Evolutionary conservation across 2,113 vertebrate genomes (phyloP).

Genomic region (Perccottus glenii): DNA sequence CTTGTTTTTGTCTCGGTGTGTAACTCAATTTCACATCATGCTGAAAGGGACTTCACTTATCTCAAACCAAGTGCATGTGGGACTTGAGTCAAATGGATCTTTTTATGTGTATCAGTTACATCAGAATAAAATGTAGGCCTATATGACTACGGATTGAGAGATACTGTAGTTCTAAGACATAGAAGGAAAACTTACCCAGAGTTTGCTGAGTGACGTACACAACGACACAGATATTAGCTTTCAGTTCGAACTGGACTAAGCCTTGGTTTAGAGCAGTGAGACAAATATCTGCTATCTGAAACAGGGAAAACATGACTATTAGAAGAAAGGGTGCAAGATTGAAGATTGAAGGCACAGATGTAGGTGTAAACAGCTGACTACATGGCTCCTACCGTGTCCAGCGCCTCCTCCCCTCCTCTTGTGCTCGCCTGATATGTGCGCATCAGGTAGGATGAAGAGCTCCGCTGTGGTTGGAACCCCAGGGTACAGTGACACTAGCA

Average conservation of each 20-base stretch:
- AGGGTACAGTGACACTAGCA: slow-evolving; percentile 90
- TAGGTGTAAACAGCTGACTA: neutral
- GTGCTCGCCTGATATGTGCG: slow-evolving; percentile 67
- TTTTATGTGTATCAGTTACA: neutral
- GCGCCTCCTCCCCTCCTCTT: slow-evolving; percentile 83
- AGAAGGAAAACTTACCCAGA: slow-evolving; percentile 83
- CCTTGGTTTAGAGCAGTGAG: slow-evolving; percentile 92
- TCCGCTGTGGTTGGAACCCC: slow-evolving; percentile 92
- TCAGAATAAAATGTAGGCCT: neutral
- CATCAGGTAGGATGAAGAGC: slow-evolving; percentile 89
- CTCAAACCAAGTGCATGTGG: neutral
- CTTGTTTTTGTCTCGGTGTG: neutral
- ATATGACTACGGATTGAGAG: too few species aligned
- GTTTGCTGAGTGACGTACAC: slow-evolving; percentile 93
- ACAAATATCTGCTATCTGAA: slow-evolving; percentile 87
- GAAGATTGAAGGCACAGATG: neutral
- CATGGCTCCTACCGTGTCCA: slow-evolving; percentile 82
- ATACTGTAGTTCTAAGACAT: too few species aligned
- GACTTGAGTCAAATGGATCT: neutral
- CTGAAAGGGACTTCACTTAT: slow-evolving; percentile 13
- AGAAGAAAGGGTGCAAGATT: neutral
- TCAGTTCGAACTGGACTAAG: slow-evolving; percentile 92
- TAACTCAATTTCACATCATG: slow-evolving; percentile 4
- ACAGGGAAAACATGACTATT: slow-evolving; percentile 7
- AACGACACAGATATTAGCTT: slow-evolving; percentile 87